Base-by-base conservation (phyloP, 1,140 invertebrate species). In the Ganaspis sp. region DNA sequence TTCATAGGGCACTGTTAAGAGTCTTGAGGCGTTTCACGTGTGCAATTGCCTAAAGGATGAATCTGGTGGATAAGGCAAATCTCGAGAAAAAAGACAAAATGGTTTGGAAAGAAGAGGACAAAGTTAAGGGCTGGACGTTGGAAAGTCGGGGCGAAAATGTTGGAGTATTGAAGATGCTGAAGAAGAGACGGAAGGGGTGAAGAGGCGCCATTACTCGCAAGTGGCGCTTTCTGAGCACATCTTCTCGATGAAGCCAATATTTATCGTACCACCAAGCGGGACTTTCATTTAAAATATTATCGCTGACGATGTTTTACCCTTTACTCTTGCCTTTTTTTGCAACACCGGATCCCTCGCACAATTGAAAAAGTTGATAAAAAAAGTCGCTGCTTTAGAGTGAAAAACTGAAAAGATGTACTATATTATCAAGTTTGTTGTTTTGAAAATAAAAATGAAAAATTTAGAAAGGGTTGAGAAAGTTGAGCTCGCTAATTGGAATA, bases 221-320 rank as follows among this genome's bases (percentile, higher is more conserved):
- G 83, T 84, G 83, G 83, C 83, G 83, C 81, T 84, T 84, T 82
- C 83, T 75, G 78, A 82, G 83, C 83, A 82, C 83, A 84, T 84
- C 83, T 83, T 83, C 79, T 79, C 83, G 80, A 83, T 79, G 77
- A 84, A 84, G 79, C 83, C 83, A 80, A 84, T 84, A 84, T 84
- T 84, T 84, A 84, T 84, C 81, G 83, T 81, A 76, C 69, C 80
- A 78, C 83, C 73, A 76, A 82, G 81, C 81, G 79, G 77, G 82
- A 79, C 80, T 84, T 84, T 84, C 81, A 82, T 84, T 84, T 84
- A 84, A 84, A 81, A 81, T 79, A 84, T 84, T 84, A 82, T 82
- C 79, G 83, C 83, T 84, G 83, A 82, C 83, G 80, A 80, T 74
- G 79, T 81, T 79, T 58, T 79, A 81, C 77, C 77, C 75, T 72